These are phyloP conservation scores for Phymastichus coffea DNA, from an alignment of 1,140 invertebrate genomes.

Conservation along the genomic window DNA sequence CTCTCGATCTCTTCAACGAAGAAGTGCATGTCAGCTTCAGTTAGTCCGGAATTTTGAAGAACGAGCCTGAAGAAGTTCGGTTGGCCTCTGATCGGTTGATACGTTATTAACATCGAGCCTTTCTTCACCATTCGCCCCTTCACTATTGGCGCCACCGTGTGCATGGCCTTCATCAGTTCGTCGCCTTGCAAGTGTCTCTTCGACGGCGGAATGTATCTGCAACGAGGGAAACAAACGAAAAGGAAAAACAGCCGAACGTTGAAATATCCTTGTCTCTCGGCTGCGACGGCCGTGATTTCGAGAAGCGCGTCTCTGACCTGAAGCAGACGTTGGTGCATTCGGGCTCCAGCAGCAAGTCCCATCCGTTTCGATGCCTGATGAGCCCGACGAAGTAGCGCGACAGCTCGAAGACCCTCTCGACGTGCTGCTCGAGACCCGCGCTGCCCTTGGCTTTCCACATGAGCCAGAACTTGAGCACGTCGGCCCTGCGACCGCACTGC, in stretches of 20 bases:
- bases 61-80: conserved; percentile 95
- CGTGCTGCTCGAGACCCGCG: conserved; percentile 74
- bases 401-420: conserved; percentile 77
- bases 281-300: no score
- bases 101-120: conserved; percentile 93
- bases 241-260: background rate
- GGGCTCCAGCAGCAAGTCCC: conserved; percentile 75
- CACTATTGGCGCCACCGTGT: conserved; percentile 85
- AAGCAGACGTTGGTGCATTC: conserved; percentile 95
- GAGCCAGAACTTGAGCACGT: conserved; percentile 95
- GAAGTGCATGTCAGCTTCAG: conserved; percentile 79
- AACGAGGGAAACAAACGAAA: background rate
- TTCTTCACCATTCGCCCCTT: conserved; percentile 94
- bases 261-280: no score
- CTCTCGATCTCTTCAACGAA: conserved; percentile 85
- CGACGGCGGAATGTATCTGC: conserved; percentile 75
- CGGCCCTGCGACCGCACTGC: conserved; percentile 88
- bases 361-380: conserved; percentile 69
- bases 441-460: conserved; percentile 98
- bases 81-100: conserved; percentile 78
- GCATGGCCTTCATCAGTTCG: conserved; percentile 69
- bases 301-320: conserved; percentile 59
- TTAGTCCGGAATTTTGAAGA: conserved; percentile 84
- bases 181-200: conserved; percentile 59
- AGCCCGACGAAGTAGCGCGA: conserved; percentile 69